Evolutionary conservation across 53 echinoderm and acorn worm genomes (phyloP).

Genomic region (Hippasteria phrygiana): DNA sequence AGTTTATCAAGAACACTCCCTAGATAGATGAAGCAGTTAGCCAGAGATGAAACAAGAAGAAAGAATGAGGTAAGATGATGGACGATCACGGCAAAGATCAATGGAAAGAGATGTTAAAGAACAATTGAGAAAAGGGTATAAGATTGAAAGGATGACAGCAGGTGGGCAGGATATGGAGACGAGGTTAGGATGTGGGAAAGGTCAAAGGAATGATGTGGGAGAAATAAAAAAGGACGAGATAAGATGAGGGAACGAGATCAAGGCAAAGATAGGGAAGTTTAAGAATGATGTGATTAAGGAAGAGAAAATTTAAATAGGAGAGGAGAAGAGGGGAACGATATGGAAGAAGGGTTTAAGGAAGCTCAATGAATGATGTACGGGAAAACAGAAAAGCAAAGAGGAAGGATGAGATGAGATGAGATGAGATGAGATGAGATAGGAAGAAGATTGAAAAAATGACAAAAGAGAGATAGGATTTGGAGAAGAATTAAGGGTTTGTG

Average conservation of each 20-base stretch:
- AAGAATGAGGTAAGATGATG: neutral
- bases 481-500: too few relatives aligned
- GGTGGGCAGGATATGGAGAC: neutral
- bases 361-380: neutral
- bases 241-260: too few relatives aligned
- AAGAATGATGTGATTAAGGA: neutral
- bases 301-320: neutral
- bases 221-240: neutral
- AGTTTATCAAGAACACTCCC: slow-evolving; percentile 94
- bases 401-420: too few relatives aligned
- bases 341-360: too few relatives aligned
- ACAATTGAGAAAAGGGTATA: neutral
- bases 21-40: slow-evolving; percentile 27
- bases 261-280: neutral
- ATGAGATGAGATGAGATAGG: too few relatives aligned
- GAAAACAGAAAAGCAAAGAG: too few relatives aligned
- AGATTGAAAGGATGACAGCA: neutral
- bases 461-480: too few relatives aligned
- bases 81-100: neutral
- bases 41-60: neutral
- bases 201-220: neutral
- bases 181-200: neutral
- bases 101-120: neutral
- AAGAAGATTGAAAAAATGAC: too few relatives aligned
- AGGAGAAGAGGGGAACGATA: neutral